phyloP scores from a whole-genome alignment of 2,797 vertebrate genomes.

The Potorous gilbertii region DNA sequence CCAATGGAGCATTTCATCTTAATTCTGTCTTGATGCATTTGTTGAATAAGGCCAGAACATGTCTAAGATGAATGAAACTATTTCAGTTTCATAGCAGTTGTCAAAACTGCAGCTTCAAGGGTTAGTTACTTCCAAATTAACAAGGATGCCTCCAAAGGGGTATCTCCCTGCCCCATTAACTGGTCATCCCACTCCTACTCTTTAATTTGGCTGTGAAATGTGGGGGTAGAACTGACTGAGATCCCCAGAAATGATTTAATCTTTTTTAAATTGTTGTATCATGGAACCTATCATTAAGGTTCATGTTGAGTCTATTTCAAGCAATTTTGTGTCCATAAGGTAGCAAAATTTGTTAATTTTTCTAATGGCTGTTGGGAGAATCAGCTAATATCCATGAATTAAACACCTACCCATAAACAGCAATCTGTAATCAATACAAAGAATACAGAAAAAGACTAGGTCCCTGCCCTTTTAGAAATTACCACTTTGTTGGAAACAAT shows the following conservation, averaged over 20 bases:
- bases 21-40: conserved; percentile 1
- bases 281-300: background rate
- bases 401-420: background rate
- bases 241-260: background rate
- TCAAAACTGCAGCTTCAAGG: conserved; percentile 45
- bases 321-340: background rate
- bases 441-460: background rate
- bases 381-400: background rate
- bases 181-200: no score
- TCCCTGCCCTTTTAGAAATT: background rate
- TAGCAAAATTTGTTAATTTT: background rate
- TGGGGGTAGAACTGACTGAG: background rate
- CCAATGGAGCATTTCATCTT: background rate
- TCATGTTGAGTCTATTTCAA: background rate
- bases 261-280: background rate
- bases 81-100: background rate
- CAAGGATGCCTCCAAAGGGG: background rate
- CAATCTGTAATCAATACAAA: background rate
- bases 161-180: background rate
- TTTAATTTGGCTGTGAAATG: background rate
- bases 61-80: background rate
- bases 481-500: background rate
- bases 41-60: background rate
- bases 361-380: background rate
- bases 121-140: background rate